phyloP scores from a whole-genome alignment of 92 coral and sea anemone species.

The Parazoanthus atlanticus region DNA sequence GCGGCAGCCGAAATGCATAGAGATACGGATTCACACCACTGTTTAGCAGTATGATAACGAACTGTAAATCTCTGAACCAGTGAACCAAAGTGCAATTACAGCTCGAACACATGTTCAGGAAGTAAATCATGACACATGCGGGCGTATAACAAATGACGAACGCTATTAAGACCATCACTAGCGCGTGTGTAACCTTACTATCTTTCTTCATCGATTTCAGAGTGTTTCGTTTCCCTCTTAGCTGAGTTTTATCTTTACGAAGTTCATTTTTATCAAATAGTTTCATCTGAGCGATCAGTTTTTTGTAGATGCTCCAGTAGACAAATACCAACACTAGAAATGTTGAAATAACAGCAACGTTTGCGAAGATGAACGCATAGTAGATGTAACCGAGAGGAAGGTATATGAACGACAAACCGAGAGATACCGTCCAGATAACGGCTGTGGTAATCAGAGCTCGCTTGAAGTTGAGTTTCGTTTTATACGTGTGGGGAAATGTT shows the following conservation, averaged over 20 bases:
- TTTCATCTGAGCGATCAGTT: constrained; percentile 48
- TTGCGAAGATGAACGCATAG: constrained; percentile 80
- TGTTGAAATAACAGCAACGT: constrained; percentile 81
- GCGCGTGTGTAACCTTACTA: constrained; percentile 7
- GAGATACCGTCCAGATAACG: constrained; percentile 73
- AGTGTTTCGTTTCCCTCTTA: background rate
- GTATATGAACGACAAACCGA: constrained; percentile 65
- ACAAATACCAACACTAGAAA: constrained; percentile 78
- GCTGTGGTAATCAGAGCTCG: constrained; percentile 62
- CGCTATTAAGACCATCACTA: constrained; percentile 38
- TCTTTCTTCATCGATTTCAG: constrained; percentile 22
- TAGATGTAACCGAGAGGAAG: constrained; percentile 75
- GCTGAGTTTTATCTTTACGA: background rate
- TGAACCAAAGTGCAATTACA: constrained; percentile 53
- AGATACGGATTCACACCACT: constrained; percentile 59
- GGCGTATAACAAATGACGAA: constrained; percentile 56
- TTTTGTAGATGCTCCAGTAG: constrained; percentile 68
- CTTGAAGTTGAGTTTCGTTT: constrained; percentile 58
- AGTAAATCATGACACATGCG: constrained; percentile 54
- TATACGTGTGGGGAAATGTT: constrained; percentile 70
- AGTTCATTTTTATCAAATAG: constrained; percentile 5
- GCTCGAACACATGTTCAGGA: constrained; percentile 52
- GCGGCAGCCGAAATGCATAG: constrained; percentile 63
- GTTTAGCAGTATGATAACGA: constrained; percentile 50
- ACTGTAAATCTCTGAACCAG: constrained; percentile 58